Evolutionary conservation across 2,113 vertebrate genomes (phyloP).

Genomic region (Podilymbus podiceps): DNA sequence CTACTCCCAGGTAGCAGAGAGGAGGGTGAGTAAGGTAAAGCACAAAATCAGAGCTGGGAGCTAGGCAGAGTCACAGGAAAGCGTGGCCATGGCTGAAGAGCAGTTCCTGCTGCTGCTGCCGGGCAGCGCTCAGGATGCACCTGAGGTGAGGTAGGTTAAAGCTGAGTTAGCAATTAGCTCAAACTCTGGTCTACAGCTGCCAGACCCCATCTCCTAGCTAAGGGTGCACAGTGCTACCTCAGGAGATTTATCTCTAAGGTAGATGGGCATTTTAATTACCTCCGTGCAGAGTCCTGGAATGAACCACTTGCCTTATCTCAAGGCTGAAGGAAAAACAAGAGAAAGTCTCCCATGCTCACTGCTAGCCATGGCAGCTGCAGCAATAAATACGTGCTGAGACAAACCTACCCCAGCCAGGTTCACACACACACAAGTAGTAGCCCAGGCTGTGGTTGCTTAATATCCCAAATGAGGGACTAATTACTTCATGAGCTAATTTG

Average conservation of each 20-base stretch:
- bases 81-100: not conserved
- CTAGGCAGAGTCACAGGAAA: not conserved
- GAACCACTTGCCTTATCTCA: not conserved
- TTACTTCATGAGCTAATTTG: conserved; percentile 26
- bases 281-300: not conserved
- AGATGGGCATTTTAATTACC: not conserved
- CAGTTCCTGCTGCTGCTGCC: not conserved
- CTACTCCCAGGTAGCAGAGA: not conserved
- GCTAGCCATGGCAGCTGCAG: not conserved
- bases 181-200: not conserved
- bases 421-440: not conserved
- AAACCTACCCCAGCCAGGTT: not conserved
- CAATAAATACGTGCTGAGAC: not conserved
- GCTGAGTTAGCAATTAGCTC: not conserved
- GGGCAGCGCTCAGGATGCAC: accelerated
- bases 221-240: not conserved
- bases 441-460: conserved; percentile 14
- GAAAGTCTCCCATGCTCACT: not conserved
- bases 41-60: not conserved
- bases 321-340: not conserved
- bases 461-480: conserved; percentile 17
- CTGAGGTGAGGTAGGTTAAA: not conserved
- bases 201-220: not conserved
- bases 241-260: not conserved
- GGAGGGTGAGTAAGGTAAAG: not conserved